Conservation (phyloP, 2,113 vertebrate species). For the Ondatra zibethicus region DNA sequence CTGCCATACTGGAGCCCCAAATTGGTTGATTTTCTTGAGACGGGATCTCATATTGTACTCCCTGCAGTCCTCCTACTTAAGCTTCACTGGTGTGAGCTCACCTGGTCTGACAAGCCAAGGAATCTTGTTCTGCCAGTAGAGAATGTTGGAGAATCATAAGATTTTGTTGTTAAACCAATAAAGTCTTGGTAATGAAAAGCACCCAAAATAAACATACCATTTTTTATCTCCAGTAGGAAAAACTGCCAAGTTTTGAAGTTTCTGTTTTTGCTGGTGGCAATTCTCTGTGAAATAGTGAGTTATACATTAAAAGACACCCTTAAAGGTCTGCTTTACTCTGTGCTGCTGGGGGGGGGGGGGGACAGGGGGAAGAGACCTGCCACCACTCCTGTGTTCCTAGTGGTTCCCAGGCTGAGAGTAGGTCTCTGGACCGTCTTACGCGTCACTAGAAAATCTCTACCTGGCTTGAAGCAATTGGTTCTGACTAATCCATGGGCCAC, state of each 20-base stretch:
- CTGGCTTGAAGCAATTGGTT: not conserved
- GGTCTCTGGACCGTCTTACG: not conserved
- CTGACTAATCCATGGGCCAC: not conserved
- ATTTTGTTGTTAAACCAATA: not conserved
- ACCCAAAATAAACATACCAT: not conserved
- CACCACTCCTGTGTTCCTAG: not conserved
- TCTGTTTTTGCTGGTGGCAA: constrained; percentile 23
- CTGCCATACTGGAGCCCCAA: not conserved
- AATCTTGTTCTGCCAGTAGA: not conserved
- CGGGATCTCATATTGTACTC: not conserved
- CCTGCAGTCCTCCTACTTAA: not conserved
- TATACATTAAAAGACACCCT: not conserved
- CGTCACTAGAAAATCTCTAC: not conserved
- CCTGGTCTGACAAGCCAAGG: not conserved
- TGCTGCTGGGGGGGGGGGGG: not conserved
- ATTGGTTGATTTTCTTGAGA: not conserved
- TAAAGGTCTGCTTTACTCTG: not conserved
- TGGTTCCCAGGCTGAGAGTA: not conserved
- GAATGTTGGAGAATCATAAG: not conserved
- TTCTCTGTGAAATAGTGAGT: constrained; percentile 1
- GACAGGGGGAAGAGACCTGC: rapidly evolving
- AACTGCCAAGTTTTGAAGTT: constrained; percentile 5
- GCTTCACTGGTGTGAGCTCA: not conserved
- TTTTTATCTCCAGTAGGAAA: constrained; percentile 30
- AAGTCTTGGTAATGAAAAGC: constrained; percentile 28